phyloP scores from a whole-genome alignment of 2,113 vertebrate species.

The Dendrocopos noguchii region DNA sequence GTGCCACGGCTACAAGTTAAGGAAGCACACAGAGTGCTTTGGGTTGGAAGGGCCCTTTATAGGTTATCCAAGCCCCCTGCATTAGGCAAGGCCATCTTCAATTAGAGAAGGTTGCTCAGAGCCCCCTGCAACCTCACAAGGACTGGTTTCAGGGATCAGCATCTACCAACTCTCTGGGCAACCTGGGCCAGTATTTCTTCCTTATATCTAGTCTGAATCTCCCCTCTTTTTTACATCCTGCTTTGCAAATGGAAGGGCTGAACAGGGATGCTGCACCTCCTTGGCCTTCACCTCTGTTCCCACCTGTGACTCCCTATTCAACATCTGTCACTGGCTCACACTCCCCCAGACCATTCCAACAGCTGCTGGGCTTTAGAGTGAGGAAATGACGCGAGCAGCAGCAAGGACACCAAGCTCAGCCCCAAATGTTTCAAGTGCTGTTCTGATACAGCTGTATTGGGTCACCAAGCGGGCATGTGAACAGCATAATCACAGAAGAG shows the following conservation, averaged over 20 bases:
- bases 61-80: too few relatives aligned
- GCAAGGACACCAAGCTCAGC: not conserved
- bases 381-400: not conserved
- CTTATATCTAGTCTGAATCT: too few relatives aligned
- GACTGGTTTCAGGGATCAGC: too few relatives aligned
- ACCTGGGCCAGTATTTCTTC: too few relatives aligned
- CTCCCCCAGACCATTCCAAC: not conserved
- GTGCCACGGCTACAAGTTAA: not conserved
- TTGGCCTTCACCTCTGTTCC: not conserved
- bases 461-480: not conserved
- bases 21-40: not conserved
- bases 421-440: rapidly evolving
- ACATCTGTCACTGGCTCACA: rapidly evolving
- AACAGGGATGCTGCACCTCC: too few relatives aligned
- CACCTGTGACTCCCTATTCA: not conserved
- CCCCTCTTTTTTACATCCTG: not conserved
- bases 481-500: not conserved
- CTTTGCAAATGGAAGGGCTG: not conserved
- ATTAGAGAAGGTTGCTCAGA: too few relatives aligned
- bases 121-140: too few relatives aligned
- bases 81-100: too few relatives aligned
- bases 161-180: too few relatives aligned
- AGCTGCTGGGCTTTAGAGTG: rapidly evolving
- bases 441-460: not conserved
- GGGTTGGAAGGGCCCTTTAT: too few relatives aligned